Evolutionary conservation across 2,797 vertebrate genomes (phyloP), one percentile per base, ranked within the genome.

Genomic region (Valencia hispanica): DNA sequence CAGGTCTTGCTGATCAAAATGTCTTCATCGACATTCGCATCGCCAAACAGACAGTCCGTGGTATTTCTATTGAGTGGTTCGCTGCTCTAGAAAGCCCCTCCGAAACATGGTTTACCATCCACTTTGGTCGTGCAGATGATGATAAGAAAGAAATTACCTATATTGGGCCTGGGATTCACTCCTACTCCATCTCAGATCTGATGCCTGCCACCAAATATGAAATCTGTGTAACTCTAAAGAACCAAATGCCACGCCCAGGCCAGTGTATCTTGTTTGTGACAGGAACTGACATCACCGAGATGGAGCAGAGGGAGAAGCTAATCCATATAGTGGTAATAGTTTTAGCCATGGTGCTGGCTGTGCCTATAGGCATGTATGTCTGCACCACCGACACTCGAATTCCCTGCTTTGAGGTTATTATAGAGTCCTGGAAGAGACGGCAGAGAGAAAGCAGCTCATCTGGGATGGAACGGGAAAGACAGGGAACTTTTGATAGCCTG

Each of bases 181-280:
- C 95, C 1, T 99, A 98, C 77, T 92, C 96, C 0, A 87, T 98
- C 59, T 95, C 96, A 0, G 95, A 97, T 80, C 92, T 99, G 88
- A 89, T 96, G 77, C 96, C 97, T 0, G 94, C 95, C 41, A 98
- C 96, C 17, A 97, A 98, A 86, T 98, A 98, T 4, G 96, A 98
- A 84, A 96, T 97, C 36, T 98, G 97, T 0, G 94, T 98, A 50
- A 95, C 96, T 0, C 83, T 97, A 9, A 96, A 94, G 82, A 96
- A 93, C 86, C 95, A 95, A 85, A 71, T 80, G 0, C 96, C 96
- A 0, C 92, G 83, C 41, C 91, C 90, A 2, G 96, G 95, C 57
- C 97, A 96, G 86, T 98, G 98, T 34, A 91, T 98, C 0, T 89
- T 97, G 73, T 99, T 99, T 9, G 94, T 99, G 78, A 98, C 97